Conservation (phyloP, 2,113 vertebrate species). For the Mus pahari region DNA sequence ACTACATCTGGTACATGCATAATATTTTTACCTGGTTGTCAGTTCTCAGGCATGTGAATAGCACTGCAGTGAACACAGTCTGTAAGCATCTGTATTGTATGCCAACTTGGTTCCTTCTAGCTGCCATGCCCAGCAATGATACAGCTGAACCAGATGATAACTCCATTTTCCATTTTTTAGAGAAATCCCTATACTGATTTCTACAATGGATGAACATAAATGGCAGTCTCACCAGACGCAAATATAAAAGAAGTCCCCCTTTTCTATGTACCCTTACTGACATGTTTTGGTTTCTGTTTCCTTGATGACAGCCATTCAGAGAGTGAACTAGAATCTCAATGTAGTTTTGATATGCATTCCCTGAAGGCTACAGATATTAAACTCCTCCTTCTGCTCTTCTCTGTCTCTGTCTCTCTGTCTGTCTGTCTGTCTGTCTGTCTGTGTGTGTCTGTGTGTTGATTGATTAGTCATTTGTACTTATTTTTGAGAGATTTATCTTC, state of each 20-base stretch:
- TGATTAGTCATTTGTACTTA: not conserved
- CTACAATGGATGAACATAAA: not conserved
- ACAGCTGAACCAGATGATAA: too few relatives aligned
- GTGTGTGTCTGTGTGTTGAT: not conserved
- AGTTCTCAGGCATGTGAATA: not conserved
- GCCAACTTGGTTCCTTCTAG: not conserved
- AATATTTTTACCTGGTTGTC: not conserved
- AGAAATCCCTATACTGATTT: not conserved
- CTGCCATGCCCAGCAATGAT: not conserved
- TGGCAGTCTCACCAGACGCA: too few relatives aligned
- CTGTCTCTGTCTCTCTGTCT: too few relatives aligned
- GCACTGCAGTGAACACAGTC: not conserved
- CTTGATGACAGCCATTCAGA: not conserved
- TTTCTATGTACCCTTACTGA: not conserved
- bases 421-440: not conserved
- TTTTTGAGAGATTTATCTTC: not conserved
- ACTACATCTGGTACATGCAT: too few relatives aligned
- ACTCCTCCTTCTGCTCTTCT: too few relatives aligned
- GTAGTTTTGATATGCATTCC: not conserved
- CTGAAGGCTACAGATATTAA: not conserved
- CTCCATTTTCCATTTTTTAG: not conserved
- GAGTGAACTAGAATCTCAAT: not conserved
- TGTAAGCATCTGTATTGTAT: not conserved
- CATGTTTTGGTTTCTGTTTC: not conserved
- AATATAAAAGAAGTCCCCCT: too few relatives aligned